These are phyloP conservation scores for Pristiophorus japonicus DNA, from an alignment of 2,113 vertebrate genomes.

Conservation along the genomic window DNA sequence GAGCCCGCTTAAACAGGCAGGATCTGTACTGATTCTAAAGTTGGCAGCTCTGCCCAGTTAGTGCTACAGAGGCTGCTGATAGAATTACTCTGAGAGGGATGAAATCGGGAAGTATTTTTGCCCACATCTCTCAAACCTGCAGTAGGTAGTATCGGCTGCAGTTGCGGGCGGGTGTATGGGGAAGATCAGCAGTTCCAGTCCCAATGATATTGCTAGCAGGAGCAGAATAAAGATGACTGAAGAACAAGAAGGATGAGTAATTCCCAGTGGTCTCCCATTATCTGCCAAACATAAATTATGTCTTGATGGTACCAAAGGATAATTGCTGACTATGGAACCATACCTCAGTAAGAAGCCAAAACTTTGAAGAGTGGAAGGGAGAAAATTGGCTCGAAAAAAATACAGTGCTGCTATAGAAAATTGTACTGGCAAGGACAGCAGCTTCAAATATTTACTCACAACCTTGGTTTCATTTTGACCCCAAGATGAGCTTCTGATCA, in stretches of 20 bases:
- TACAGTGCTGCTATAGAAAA: background rate
- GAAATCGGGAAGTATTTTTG: background rate
- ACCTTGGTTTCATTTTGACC: too few relatives aligned
- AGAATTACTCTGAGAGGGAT: background rate
- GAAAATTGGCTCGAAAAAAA: background rate
- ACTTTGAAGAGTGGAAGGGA: background rate
- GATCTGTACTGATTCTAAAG: background rate
- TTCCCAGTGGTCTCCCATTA: background rate
- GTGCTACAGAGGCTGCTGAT: background rate
- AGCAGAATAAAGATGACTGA: background rate
- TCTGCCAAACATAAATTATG: background rate
- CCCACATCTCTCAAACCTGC: background rate
- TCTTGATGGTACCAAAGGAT: background rate
- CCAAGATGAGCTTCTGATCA: too few relatives aligned
- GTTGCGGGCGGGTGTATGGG: background rate
- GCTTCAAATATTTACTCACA: background rate
- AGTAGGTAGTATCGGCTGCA: background rate
- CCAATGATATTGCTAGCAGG: background rate
- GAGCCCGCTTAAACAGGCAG: background rate
- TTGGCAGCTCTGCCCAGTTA: background rate
- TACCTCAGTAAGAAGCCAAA: background rate
- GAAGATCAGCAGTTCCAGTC: background rate
- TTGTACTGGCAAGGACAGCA: background rate
- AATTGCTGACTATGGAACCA: background rate
- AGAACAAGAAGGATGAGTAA: background rate